Conservation (phyloP, 2,888 invertebrate genomes). For the Creontiades dilutus region DNA sequence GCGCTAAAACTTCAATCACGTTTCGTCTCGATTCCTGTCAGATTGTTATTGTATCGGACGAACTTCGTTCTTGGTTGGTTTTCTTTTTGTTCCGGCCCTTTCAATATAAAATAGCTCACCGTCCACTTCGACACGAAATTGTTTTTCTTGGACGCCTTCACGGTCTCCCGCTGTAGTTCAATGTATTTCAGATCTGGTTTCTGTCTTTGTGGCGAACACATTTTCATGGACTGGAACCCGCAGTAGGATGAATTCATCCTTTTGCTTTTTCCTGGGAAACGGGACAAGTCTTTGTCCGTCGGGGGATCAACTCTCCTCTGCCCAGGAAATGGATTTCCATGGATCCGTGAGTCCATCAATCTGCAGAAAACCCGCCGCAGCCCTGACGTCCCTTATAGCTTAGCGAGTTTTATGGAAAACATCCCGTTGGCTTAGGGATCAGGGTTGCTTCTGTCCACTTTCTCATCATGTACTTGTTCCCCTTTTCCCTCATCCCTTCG, state of each 20-base stretch:
- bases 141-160: not conserved
- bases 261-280: not conserved
- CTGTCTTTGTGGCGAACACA: not conserved
- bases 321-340: not conserved
- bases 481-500: not conserved
- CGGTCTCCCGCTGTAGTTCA: not conserved
- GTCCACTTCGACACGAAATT: not conserved
- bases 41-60: not conserved
- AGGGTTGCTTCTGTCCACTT: not conserved
- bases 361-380: not conserved
- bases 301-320: not conserved
- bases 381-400: not conserved
- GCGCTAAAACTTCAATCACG: not conserved
- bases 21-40: not conserved
- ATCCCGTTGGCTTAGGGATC: not conserved
- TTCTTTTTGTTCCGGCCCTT: not conserved
- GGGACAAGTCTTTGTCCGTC: not conserved
- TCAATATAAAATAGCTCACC: not conserved
- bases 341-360: slow-evolving; percentile 7
- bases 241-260: not conserved
- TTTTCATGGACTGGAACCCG: not conserved
- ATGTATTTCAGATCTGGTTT: not conserved
- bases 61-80: not conserved
- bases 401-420: slow-evolving; percentile 22
- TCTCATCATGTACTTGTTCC: slow-evolving; percentile 16